These are phyloP conservation scores for Caenorhabditis wallacei DNA, from an alignment of 2,888 invertebrate species.

Conservation along the genomic window DNA sequence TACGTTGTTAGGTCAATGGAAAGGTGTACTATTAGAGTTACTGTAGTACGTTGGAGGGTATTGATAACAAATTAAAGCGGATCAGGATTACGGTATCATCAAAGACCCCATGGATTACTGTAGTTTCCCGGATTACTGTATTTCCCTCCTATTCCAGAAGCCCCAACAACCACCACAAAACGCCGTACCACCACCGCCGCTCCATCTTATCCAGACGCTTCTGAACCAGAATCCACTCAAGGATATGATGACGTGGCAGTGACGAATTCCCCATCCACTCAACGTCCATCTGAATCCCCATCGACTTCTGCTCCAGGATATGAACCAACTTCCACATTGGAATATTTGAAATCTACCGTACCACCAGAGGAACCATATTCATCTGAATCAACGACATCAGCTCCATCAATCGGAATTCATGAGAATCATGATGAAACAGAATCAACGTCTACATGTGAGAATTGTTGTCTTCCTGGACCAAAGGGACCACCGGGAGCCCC, in stretches of 20 bases:
- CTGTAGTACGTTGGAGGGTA: too few relatives aligned
- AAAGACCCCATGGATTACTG: too few relatives aligned
- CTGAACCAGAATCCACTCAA: constrained; percentile 27
- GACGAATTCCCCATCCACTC: constrained; percentile 20
- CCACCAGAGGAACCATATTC: constrained; percentile 44
- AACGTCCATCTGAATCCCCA: not conserved
- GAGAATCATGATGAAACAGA: constrained; percentile 22
- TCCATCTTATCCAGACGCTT: constrained; percentile 7
- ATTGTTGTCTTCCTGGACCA: constrained; percentile 61
- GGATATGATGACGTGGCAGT: constrained; percentile 44
- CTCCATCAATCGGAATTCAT: constrained; percentile 25
- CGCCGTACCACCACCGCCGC: constrained; percentile 17
- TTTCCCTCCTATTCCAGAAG: not conserved
- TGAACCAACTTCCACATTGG: constrained; percentile 35
- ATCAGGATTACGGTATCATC: too few relatives aligned
- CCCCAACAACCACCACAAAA: constrained; percentile 44
- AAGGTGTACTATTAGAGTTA: too few relatives aligned
- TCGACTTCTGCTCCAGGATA: not conserved
- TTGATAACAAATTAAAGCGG: too few relatives aligned
- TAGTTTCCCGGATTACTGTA: too few relatives aligned
- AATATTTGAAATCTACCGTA: constrained; percentile 43
- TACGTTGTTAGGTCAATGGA: too few relatives aligned
- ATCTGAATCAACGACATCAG: not conserved
- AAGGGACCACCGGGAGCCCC: constrained; percentile 58
- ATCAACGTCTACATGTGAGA: constrained; percentile 44